Conservation (phyloP, 1,140 invertebrate genomes). For the Eriosoma lanigerum region DNA sequence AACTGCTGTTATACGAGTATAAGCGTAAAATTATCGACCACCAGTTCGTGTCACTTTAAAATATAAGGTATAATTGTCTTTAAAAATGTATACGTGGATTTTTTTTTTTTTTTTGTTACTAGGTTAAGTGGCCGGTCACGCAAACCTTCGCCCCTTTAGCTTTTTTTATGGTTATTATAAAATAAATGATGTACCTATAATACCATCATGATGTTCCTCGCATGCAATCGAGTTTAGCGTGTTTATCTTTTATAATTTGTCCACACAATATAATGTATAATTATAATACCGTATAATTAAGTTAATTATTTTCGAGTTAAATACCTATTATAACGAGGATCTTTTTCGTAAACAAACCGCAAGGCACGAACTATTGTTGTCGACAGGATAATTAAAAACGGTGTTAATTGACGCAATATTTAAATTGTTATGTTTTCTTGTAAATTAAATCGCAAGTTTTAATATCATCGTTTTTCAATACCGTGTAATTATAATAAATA, state of each 20-base stretch:
- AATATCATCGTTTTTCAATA: too few species aligned
- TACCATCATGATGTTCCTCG: not conserved
- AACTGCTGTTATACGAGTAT: too few species aligned
- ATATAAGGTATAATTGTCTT: constrained; percentile 46
- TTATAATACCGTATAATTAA: not conserved
- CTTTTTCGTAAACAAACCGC: too few species aligned
- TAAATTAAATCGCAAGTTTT: too few species aligned
- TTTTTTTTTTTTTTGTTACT: constrained; percentile 16
- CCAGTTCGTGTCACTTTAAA: constrained; percentile 26
- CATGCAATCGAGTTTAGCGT: constrained; percentile 12
- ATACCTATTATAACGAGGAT: not conserved
- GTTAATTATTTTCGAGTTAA: not conserved
- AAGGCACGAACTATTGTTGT: too few species aligned
- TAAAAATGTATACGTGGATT: constrained; percentile 30
- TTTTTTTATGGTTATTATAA: not conserved
- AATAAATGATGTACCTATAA: not conserved
- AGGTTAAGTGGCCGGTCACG: constrained; percentile 41
- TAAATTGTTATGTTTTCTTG: too few species aligned
- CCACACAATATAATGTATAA: not conserved
- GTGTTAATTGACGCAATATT: too few species aligned
- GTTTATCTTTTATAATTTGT: constrained; percentile 32
- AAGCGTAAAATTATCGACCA: constrained; percentile 47
- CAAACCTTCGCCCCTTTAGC: constrained; percentile 15
- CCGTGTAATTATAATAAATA: too few species aligned
- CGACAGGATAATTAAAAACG: too few species aligned